Base-by-base conservation (phyloP, 2,888 invertebrate species). In the Teinopalpus imperialis region DNA sequence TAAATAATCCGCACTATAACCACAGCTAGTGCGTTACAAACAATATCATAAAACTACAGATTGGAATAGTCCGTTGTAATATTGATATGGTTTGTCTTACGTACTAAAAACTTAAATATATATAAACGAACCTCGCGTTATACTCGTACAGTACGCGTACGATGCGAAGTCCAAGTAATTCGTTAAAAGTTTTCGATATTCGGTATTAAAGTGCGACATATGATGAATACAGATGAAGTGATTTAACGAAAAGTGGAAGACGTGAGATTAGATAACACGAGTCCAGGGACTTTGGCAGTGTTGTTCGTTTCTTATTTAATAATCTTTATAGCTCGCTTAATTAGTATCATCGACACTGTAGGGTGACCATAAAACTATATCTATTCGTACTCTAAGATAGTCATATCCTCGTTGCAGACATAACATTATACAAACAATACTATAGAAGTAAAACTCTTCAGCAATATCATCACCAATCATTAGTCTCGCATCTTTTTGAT, bases 151-250 rank as follows among this genome's bases (percentile, higher is more conserved):
- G n/a, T n/a, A n/a, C n/a, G n/a, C n/a, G n/a, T n/a, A n/a, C n/a
- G n/a, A n/a, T n/a, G n/a, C 16, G 30, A 29, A 37, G 16, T 37
- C 13, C 21, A 5, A n/a, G 13, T 30, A 37, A 37, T 44, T 44
- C 24, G 36, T 44, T 30, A 18, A 10, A 36, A 10, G 18, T 20
- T 7, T 35, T 43, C 35, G 35, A 29, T 35, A 9, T 20, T 14
- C 16, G 26, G n/a, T 14, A 14, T 26, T 32, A 48, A 42, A 5
- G 27, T 40, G 48, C 42, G 45, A 47, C 35, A 42, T 40, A 32
- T 41, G 46, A 45, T 35, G 36, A 51, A 45, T 54, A 50, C 48
- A 54, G 52, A 56, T 49, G 56, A 53, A 56, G 53, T 52, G 47
- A 21, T 35, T 18, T 27, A 14, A 10, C n/a, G 37, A 13, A n/a